Base-by-base conservation (phyloP, 2,797 vertebrate species). In the Pachyuromys duprasi region DNA sequence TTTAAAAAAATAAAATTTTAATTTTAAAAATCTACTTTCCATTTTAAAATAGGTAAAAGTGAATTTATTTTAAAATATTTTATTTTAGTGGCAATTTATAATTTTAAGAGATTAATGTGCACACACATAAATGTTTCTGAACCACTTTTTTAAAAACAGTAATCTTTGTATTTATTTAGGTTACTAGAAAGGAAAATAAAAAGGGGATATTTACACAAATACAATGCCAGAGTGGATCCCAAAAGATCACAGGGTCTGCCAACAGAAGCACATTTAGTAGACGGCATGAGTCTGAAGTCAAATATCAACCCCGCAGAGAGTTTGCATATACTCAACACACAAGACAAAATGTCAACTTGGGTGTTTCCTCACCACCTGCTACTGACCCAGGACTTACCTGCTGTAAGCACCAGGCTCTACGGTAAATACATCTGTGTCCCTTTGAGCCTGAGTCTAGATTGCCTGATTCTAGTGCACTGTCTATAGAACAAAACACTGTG, bases 71-170 rank as follows among this genome's bases (percentile, higher is more conserved):
- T 60, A 78, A 57, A 39, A 7, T 53, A 12, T 78, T 86, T 69
- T 80, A 79, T 82, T 83, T 93, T 87, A 78, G 45, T 67, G 0
- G 18, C 60, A 91, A 3, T 55, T 2, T 93, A 7, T 65, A 89
- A 82, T 18, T 42, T 93, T 90, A 94, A 95, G 49, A 89, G 72
- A 72, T 81, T 49, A 74, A 26, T 53, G 22, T 86, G 17, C 42
- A 28, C 62, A 93, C 55, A 57, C 55, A 63, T 55, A 91, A 80
- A 78, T 18, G 4, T 78, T 86, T 84, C 75, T 60, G 9, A 22
- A 95, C 79, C 79, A 11, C 0, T 31, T 87, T 90, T 72, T 92
- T 72, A 75, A 57, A 57, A 67, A 8, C 0, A 62, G 17, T 69
- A 13, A 83, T 67, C 57, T 62, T 24, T 28, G 91, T 55, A 57